Evolutionary conservation across 2,797 vertebrate species (phyloP), one percentile per base, ranked within the genome.

Genomic region (Chanos chanos): DNA sequence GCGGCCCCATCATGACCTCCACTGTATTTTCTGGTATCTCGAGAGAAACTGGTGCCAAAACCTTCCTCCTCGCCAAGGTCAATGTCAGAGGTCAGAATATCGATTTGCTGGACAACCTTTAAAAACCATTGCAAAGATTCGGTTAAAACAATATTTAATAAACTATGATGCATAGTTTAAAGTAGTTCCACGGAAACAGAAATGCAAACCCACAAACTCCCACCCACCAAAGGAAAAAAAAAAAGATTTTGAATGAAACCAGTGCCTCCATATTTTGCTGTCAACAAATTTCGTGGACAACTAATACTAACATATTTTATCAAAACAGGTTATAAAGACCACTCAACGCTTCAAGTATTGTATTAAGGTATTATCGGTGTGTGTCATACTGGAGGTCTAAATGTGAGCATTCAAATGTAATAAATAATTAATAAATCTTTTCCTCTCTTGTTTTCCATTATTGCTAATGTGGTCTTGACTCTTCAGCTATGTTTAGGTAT

Each of bases 21-120:
- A 7, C 68, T 57, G 33, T 66, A 65, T n/a, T n/a, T n/a, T 55
- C 30, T 2, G 1, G 72, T 64, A 60, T 72, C 30, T n/a, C 75
- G 75, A 36, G 68, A 39, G 40, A 72, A 59, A 39, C 41, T 44
- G 47, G 58, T 69, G 47, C 33, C 22, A 12, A 65, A 66, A 57
- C 59, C 60, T 2, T 64, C 48, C 22, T 81, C 82, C 31, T 83
- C 81, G 2, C 37, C 65, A 31, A 92, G 79, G 82, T 89, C 83
- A 27, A 92, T 88, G 56, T 68, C 79, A 27, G 87, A 87, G 24
- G 90, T 92, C 63, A 92, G 84, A 39, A 83, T 77, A 70, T 91
- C 89, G 33, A 92, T 92, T 77, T 92, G 86, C 62, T 91, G 72
- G n/a, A 92, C 88, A 67, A 92, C 89, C 90, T 92, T 79, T 77